Evolutionary conservation across 2,888 invertebrate species (phyloP), one percentile per base, ranked within the genome.

Genomic region (Amiota mariae): DNA sequence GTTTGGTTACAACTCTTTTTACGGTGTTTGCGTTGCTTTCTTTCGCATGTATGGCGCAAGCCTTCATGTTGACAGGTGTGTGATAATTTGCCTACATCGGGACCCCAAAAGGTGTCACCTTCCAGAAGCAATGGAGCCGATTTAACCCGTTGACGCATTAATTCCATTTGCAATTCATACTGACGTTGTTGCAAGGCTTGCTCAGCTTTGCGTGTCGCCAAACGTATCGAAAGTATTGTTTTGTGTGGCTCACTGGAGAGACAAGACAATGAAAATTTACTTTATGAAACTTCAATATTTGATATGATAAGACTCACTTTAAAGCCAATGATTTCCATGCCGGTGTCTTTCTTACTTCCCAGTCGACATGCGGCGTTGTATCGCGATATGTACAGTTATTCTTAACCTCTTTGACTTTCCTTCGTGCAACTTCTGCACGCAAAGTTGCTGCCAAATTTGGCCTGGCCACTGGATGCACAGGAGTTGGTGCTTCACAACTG

Each of bases 391-490:
- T 87, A 71, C 88, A 88, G 73, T 86, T 88, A 71, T 81, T 87
- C 73, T 87, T 80, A 8, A 89, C 76, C 72, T 89, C 88, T 70
- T 84, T 81, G 0, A 89, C 78, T 78, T 89, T 90, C 71, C 88
- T 87, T 66, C 86, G 85, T 0, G 88, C 84, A 36, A 88, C 86
- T 77, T 90, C 87, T 2, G 82, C 88, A 2, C 90, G 85, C 6
- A 90, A 78, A 2, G 89, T 90, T n/a, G 90, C 90, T 13, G 90
- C 90, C 12, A 90, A 81, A 76, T 90, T 90, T 0, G 89, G 89
- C 1, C 90, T 81, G 0, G 89, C 88, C 1, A 88, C 90, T 0
- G 90, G 90, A 81, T 90, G 89, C 15, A 89, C 76, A 0, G 90
- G 90, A 0, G 88, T 85, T 79, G 56, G 80, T 82, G 0, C 24